Evolutionary conservation across 2,113 vertebrate species (phyloP).

Genomic region (Bagarius yarrelli): DNA sequence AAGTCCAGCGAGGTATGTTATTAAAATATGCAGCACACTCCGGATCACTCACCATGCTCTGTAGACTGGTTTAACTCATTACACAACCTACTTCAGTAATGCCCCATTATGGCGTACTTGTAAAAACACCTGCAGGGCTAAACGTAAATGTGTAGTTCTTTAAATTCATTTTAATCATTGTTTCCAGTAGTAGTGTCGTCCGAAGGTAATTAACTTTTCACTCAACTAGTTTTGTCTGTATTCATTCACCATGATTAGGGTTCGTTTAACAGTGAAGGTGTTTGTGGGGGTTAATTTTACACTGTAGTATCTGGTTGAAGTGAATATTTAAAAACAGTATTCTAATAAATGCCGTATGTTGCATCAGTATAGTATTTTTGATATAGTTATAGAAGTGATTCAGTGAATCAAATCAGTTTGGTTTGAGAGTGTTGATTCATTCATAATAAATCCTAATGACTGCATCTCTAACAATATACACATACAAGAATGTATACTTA

Average conservation of each 20-base stretch:
- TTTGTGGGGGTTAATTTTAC: not conserved
- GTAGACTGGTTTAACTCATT: not conserved
- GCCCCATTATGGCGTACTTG: not conserved
- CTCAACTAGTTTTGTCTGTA: not conserved
- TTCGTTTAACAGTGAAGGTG: not conserved
- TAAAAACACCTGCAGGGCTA: not conserved
- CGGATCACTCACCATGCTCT: not conserved
- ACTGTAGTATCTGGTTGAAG: not conserved
- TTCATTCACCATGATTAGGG: not conserved
- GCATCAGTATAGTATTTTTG: not conserved
- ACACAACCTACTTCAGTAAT: not conserved
- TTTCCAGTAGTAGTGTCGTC: not conserved
- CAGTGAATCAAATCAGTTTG: not conserved
- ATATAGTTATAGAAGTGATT: not conserved
- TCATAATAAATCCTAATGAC: not conserved
- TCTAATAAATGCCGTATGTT: not conserved
- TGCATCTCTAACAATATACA: not conserved
- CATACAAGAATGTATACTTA: not conserved
- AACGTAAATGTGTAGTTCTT: not conserved
- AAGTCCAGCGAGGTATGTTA: conserved; percentile 57
- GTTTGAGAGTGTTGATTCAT: not conserved
- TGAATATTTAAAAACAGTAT: not conserved
- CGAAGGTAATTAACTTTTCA: not conserved
- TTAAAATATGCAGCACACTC: not conserved
- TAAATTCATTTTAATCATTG: not conserved